Evolutionary conservation across 2,113 vertebrate genomes (phyloP), one percentile per base, ranked within the genome.

Genomic region (Ariopsis seemanni): DNA sequence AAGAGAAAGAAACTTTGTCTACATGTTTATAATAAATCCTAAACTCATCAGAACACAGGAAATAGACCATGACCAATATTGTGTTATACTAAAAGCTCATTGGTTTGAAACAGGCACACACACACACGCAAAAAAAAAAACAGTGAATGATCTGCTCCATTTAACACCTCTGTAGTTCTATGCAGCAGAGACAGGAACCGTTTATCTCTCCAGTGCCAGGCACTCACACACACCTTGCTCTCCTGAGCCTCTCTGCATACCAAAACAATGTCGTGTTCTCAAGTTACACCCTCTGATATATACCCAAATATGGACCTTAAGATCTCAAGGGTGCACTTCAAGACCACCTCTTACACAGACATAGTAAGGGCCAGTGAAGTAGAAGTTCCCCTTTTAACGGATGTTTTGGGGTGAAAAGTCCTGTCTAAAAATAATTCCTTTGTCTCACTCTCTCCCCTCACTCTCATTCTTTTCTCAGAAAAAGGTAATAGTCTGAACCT

Each of bases 371-470:
- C 17, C 72, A 67, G n/a, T 27, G 57, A 48, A 57, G 63, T 81
- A 85, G 27, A 82, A 53, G 57, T 62, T 30, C 67, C n/a, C 25
- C 30, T 34, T 85, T 58, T 62, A 85, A 89, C 30, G 50, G 82
- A 75, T 30, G 11, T 42, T 85, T 78, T 85, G 87, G 17, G 48
- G 27, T n/a, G n/a, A 69, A 30, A 42, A 77, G 79, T 77, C 79
- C 60, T 48, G 2, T 90, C 91, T 92, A 94, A 93, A 95, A 94
- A 93, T 93, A 94, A 57, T 86, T 60, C 65, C 20, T 80, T 80
- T 84, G 81, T 86, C 53, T 86, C 14, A 7, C 55, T 60, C 60
- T 83, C 20, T 72, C 65, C 88, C 88, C 53, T 75, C 74, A 82
- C 42, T 86, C 74, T 20, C 27, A 34, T 91, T 92, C 88, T 42